Evolutionary conservation across 2,888 invertebrate genomes (phyloP).

Genomic region (Ophioninae sp.): DNA sequence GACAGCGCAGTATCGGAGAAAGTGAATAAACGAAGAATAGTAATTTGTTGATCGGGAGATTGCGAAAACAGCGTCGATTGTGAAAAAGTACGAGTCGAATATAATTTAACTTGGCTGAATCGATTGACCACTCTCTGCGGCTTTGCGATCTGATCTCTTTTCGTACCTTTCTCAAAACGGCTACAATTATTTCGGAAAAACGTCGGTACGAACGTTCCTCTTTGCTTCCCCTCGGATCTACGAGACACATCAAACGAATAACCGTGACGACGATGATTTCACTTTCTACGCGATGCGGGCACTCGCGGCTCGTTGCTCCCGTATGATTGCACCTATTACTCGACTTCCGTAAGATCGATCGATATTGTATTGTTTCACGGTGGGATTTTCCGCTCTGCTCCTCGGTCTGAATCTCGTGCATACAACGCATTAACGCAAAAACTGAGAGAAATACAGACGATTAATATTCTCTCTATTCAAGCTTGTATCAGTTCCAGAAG

Average conservation of each 20-base stretch:
- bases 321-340: conserved; percentile 13
- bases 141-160: not conserved
- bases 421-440: not conserved
- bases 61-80: not conserved
- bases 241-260: not conserved
- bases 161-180: not conserved
- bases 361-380: conserved; percentile 52
- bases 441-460: conserved; percentile 8
- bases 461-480: not conserved
- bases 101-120: conserved; percentile 17
- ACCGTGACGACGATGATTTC: conserved; percentile 37
- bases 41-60: conserved; percentile 1
- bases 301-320: not conserved
- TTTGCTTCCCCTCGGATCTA: not conserved
- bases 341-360: conserved; percentile 55
- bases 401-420: conserved; percentile 29
- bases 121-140: not conserved
- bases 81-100: conserved; percentile 44
- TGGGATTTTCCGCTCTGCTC: conserved; percentile 53
- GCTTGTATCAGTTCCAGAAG: not conserved
- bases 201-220: too few relatives aligned
- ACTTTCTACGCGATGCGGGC: conserved; percentile 45
- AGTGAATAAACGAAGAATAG: conserved; percentile 19
- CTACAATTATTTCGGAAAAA: not conserved
- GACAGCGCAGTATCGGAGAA: conserved; percentile 12